Base-by-base conservation (phyloP, 2,113 vertebrate genomes). In the Phrynosoma platyrhinos region DNA sequence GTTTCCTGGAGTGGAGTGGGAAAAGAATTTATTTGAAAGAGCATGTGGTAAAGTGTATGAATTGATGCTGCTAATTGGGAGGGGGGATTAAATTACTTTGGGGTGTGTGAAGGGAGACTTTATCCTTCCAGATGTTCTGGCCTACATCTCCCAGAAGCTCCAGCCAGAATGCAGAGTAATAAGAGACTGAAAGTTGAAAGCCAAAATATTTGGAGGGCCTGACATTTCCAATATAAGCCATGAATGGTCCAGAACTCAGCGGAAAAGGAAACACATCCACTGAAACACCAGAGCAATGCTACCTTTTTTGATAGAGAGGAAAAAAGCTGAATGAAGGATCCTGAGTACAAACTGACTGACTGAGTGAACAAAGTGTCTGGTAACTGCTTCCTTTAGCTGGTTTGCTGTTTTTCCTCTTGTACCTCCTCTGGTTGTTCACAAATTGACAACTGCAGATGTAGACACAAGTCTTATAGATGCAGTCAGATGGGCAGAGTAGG, bases 401-500 rank as follows among this genome's bases (percentile, higher is more conserved):
- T 23, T 52, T 16, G 21, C 76, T 84, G 72, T 77, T 0, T 90
- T 87, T 77, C 79, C 40, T 53, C 2, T 3, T 5, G 74, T 83
- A 83, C 23, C 9, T 12, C 74, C 75, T 91, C 58, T 83, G 0
- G 87, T 91, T n/a, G 25, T 91, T 71, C 84, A 0, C 52, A 86
- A 87, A 87, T 7, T 66, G 74, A 55, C 4, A 58, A 40, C 2
- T 83, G 3, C 40, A 76, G 88, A 52, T 86, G 32, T 58, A 47
- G 80, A n/a, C 20, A 5, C 74, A 87, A 77, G 47, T 78, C 79
- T 86, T 72, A 77, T 86, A 68, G 82, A 86, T 82, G n/a, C 23
- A 12, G 84, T 77, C 68, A 86, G 58, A 87, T 36, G 86, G 2
- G 47, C 9, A 86, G 79, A 85, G 62, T 87, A 84, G 58, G 84